Conservation (phyloP, 2,113 vertebrate genomes). For the Pipra filicauda region DNA sequence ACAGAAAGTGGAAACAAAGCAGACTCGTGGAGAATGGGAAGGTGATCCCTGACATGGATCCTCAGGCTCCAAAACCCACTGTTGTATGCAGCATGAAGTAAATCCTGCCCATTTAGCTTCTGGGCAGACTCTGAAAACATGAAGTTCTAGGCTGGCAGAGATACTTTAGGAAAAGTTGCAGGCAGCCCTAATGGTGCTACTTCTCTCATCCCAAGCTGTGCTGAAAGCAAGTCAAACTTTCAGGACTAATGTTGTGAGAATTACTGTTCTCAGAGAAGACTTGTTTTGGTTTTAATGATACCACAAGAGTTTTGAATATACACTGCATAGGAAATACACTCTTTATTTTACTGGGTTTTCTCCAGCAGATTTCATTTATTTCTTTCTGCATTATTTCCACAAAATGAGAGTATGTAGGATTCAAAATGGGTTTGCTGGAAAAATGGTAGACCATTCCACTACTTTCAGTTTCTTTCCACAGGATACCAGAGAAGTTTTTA, state of each 20-base stretch:
- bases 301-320: background rate
- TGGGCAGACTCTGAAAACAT: background rate
- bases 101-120: background rate
- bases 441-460: background rate
- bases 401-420: background rate
- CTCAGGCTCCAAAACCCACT: background rate
- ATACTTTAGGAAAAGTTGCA: background rate
- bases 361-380: background rate
- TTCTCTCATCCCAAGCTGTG: background rate
- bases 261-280: background rate
- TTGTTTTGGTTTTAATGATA: background rate
- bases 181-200: background rate
- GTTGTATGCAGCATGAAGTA: background rate
- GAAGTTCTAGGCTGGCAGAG: background rate
- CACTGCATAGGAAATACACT: background rate
- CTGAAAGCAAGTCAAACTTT: background rate
- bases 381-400: background rate
- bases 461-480: background rate
- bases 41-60: background rate
- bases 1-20: background rate
- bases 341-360: background rate
- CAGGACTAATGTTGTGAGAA: accelerated
- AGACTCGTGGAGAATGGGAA: background rate
- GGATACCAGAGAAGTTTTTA: background rate
- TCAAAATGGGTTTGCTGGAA: background rate